These are phyloP conservation scores for Drosophila nigrodunni DNA, from an alignment of 1,140 invertebrate species.

Conservation along the genomic window DNA sequence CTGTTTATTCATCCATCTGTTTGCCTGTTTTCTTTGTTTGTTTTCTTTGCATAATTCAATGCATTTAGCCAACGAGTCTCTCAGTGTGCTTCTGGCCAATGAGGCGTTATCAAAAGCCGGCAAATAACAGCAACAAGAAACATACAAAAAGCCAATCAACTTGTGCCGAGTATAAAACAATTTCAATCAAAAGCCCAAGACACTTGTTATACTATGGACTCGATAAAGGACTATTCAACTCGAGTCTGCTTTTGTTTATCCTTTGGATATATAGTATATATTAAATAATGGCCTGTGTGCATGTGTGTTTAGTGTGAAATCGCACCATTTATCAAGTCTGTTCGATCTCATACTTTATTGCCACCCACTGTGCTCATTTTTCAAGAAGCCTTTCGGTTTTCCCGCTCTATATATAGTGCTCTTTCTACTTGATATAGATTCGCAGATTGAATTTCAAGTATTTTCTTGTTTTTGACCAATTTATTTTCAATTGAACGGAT, in stretches of 20 bases:
- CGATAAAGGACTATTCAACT: slow-evolving; percentile 36
- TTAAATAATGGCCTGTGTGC: neutral
- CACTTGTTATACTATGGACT: slow-evolving; percentile 69
- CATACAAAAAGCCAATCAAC: slow-evolving; percentile 45
- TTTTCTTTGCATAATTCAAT: slow-evolving; percentile 64
- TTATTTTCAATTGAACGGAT: slow-evolving; percentile 63
- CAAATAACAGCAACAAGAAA: slow-evolving; percentile 23
- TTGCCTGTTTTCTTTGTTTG: slow-evolving; percentile 29
- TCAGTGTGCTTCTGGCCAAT: slow-evolving; percentile 26
- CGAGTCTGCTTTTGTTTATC: slow-evolving; percentile 33
- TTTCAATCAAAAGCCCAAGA: slow-evolving; percentile 50
- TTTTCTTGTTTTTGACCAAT: slow-evolving; percentile 58
- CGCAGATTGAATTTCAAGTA: slow-evolving; percentile 57
- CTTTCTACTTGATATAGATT: neutral
- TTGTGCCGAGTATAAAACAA: slow-evolving; percentile 31
- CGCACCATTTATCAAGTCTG: slow-evolving; percentile 66
- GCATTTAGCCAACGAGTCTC: slow-evolving; percentile 19
- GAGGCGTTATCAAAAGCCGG: slow-evolving; percentile 24
- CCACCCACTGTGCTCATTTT: slow-evolving; percentile 60
- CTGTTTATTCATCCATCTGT: slow-evolving; percentile 22
- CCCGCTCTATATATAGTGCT: too few relatives aligned
- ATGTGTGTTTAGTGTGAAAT: slow-evolving; percentile 58
- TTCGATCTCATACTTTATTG: slow-evolving; percentile 52
- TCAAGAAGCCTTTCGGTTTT: slow-evolving; percentile 41
- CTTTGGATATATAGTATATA: slow-evolving; percentile 21